Evolutionary conservation across 2,797 vertebrate species (phyloP).

Genomic region (Sebastes vulpes): DNA sequence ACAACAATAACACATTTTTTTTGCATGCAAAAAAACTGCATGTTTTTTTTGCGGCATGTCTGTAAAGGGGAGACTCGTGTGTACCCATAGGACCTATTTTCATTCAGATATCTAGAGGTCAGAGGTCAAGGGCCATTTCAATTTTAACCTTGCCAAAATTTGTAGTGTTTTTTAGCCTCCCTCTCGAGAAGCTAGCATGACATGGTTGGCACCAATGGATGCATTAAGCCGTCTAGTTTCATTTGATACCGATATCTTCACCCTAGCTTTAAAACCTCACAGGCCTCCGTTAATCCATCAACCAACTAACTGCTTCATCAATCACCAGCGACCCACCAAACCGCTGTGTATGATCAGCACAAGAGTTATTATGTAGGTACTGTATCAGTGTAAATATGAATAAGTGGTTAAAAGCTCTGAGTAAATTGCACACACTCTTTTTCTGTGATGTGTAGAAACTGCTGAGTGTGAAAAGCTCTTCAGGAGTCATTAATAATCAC

Average conservation of each 20-base stretch:
- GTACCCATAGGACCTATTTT: no score
- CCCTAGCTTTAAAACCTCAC: not conserved
- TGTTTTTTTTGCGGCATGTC: no score
- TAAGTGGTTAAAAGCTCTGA: slow-evolving; percentile 27
- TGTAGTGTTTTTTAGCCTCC: no score
- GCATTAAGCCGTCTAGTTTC: not conserved
- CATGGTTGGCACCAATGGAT: not conserved
- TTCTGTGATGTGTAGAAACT: slow-evolving; percentile 14
- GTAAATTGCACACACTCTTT: slow-evolving; percentile 23
- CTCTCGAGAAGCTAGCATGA: not conserved
- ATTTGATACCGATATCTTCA: not conserved
- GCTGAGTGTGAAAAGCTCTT: slow-evolving; percentile 39
- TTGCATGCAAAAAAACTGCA: no score
- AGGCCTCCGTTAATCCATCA: not conserved
- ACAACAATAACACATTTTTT: no score
- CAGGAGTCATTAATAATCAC: slow-evolving; percentile 38
- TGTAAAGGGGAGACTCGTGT: no score
- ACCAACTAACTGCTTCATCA: not conserved
- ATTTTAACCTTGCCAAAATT: no score
- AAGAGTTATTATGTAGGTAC: not conserved
- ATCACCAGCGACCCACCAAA: not conserved
- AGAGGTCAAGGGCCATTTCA: no score
- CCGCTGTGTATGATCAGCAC: not conserved
- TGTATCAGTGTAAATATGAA: slow-evolving; percentile 25
- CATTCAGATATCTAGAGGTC: no score